Conservation (phyloP, 2,888 invertebrate species). For the Drosophila maculinotata region DNA sequence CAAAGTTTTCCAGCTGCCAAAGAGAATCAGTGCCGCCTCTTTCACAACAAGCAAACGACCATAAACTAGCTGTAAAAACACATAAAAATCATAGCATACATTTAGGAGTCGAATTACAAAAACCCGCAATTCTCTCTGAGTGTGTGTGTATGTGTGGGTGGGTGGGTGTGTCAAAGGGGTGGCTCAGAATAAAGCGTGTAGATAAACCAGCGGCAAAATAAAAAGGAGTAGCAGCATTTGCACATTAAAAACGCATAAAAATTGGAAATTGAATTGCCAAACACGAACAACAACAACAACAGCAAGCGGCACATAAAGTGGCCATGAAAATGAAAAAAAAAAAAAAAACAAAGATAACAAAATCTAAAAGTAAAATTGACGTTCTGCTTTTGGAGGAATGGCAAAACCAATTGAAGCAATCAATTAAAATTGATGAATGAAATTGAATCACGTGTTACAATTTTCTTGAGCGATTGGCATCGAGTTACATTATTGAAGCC, state of each 20-base stretch:
- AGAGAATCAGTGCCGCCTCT: conserved; percentile 29
- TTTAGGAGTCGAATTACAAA: conserved; percentile 70
- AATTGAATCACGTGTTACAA: conserved; percentile 80
- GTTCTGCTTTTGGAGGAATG: conserved; percentile 18
- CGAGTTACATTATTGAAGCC: conserved; percentile 21
- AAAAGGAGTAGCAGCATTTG: conserved; percentile 71
- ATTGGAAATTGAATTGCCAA: conserved; percentile 64
- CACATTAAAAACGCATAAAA: conserved; percentile 80
- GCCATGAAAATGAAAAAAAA: conserved; percentile 58
- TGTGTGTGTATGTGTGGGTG: no score
- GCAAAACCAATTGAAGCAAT: conserved; percentile 68
- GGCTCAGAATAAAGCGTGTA: conserved; percentile 8
- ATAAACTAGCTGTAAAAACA: conserved; percentile 58
- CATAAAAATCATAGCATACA: conserved; percentile 75
- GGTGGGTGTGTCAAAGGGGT: conserved; percentile 35
- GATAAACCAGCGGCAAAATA: conserved; percentile 30
- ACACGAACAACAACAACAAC: conserved; percentile 25
- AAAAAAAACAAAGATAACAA: conserved; percentile 28
- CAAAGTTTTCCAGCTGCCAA: conserved; percentile 12
- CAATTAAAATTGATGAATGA: conserved; percentile 76
- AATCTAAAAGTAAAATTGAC: conserved; percentile 37
- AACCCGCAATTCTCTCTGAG: conserved; percentile 9
- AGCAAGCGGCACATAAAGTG: conserved; percentile 63
- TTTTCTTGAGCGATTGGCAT: conserved; percentile 38
- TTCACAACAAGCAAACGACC: conserved; percentile 14